Percentiles rank a stretch among this genome's conserved stretches.
These are phyloP conservation scores for Nannoperca australis DNA, from an alignment of 2,797 vertebrate genomes.

Conservation along the genomic window DNA sequence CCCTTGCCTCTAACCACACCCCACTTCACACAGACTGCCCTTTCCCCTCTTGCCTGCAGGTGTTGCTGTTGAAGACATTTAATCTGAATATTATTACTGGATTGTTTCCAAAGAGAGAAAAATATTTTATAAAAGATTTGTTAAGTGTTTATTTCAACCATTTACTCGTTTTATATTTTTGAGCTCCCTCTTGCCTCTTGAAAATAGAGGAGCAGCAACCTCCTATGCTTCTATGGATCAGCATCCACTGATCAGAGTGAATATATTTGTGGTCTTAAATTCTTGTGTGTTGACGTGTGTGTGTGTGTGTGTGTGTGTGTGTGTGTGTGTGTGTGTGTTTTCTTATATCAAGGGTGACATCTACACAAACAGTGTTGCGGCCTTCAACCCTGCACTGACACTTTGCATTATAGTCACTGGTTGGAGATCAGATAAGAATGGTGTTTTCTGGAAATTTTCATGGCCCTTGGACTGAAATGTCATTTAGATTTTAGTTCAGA, in stretches of 20 bases:
- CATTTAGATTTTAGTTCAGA: constrained; percentile 60
- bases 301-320: not conserved
- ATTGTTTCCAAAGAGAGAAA: too few relatives aligned
- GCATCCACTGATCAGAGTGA: not conserved
- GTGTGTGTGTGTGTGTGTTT: constrained; percentile 15
- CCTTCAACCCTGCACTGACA: constrained; percentile 66
- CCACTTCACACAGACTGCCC: too few relatives aligned
- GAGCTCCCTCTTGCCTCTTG: too few relatives aligned
- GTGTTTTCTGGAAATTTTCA: constrained; percentile 35
- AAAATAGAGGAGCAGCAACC: too few relatives aligned
- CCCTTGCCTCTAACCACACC: too few relatives aligned
- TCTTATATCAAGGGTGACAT: constrained; percentile 60
- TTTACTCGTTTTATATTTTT: too few relatives aligned
- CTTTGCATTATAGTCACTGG: constrained; percentile 61
- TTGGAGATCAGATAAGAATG: constrained; percentile 24
- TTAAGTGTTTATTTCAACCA: too few relatives aligned
- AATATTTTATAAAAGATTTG: too few relatives aligned
- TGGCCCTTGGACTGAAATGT: constrained; percentile 66
- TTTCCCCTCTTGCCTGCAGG: too few relatives aligned
- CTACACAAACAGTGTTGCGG: constrained; percentile 39
- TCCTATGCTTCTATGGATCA: too few relatives aligned
- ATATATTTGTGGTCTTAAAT: constrained; percentile 7
- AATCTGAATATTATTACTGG: too few relatives aligned
- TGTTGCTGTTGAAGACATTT: too few relatives aligned
- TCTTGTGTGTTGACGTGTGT: constrained; percentile 8